Conservation (phyloP, 2,888 invertebrate species). For the Tiliacea citrago region DNA sequence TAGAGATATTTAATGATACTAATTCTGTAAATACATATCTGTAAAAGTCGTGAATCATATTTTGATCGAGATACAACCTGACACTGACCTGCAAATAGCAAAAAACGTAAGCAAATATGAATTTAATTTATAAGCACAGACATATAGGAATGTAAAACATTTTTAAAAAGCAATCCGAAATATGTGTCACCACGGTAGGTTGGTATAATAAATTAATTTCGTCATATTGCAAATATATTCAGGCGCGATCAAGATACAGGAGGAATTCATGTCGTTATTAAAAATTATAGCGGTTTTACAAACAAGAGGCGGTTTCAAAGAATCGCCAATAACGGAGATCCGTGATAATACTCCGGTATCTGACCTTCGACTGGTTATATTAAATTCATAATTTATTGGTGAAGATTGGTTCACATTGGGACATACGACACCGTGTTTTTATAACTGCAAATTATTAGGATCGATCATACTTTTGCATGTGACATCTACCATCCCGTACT, state of each 20-base stretch:
- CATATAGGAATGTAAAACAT: slow-evolving; percentile 27
- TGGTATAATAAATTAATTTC: slow-evolving; percentile 36
- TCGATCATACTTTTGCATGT: neutral
- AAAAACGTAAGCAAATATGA: no score
- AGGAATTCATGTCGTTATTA: slow-evolving; percentile 58
- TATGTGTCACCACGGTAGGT: slow-evolving; percentile 34
- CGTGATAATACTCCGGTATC: slow-evolving; percentile 59
- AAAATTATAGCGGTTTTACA: slow-evolving; percentile 46
- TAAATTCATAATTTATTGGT: slow-evolving; percentile 16
- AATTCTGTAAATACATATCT: no score
- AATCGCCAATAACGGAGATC: slow-evolving; percentile 56
- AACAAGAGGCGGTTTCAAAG: slow-evolving; percentile 54
- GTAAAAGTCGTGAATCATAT: no score
- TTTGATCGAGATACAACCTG: no score
- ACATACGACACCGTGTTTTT: neutral
- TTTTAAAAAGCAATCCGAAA: slow-evolving; percentile 9
- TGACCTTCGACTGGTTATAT: slow-evolving; percentile 48
- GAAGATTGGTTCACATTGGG: neutral
- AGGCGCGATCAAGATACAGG: slow-evolving; percentile 56
- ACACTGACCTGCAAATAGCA: no score
- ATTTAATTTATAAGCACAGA: neutral
- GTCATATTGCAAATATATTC: slow-evolving; percentile 57
- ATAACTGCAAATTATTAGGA: neutral
- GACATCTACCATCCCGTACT: neutral
- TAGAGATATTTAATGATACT: no score